Conservation (phyloP, 2,888 invertebrate species). For the Scrobipalpa costella region DNA sequence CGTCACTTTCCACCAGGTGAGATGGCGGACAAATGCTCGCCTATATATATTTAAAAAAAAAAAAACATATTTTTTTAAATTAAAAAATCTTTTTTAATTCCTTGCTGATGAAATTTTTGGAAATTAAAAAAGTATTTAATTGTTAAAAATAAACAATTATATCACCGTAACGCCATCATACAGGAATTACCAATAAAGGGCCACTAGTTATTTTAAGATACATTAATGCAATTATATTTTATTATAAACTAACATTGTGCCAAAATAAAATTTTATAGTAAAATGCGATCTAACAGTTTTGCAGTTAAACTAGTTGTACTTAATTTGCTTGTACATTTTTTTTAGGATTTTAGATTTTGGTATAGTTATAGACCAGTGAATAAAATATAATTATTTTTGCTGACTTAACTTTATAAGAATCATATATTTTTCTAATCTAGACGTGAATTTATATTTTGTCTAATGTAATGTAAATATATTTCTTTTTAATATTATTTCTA, state of each 20-base stretch:
- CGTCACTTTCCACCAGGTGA: no score
- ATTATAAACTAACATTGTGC: slow-evolving; percentile 56
- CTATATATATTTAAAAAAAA: no score
- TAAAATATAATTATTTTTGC: slow-evolving; percentile 3
- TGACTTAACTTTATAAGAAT: slow-evolving; percentile 3
- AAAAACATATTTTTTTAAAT: no score
- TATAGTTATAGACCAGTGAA: not conserved
- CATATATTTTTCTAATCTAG: not conserved
- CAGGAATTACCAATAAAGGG: slow-evolving; percentile 34
- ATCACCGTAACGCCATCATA: slow-evolving; percentile 10
- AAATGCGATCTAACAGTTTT: slow-evolving; percentile 41
- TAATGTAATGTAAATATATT: slow-evolving; percentile 36
- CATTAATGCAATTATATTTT: slow-evolving; percentile 26
- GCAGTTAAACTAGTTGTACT: slow-evolving; percentile 20
- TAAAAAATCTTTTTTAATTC: no score
- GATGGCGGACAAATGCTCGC: no score
- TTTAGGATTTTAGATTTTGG: slow-evolving; percentile 9
- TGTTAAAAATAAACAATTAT: no score
- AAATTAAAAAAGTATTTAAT: no score
- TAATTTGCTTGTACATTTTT: slow-evolving; percentile 23
- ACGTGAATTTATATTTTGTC: not conserved
- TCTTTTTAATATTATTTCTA: not conserved
- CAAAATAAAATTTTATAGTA: slow-evolving; percentile 49
- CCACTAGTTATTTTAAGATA: slow-evolving; percentile 25
- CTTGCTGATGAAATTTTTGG: no score